phyloP scores from a whole-genome alignment of 2,113 vertebrate species.

The Cyprinus carpio region DNA sequence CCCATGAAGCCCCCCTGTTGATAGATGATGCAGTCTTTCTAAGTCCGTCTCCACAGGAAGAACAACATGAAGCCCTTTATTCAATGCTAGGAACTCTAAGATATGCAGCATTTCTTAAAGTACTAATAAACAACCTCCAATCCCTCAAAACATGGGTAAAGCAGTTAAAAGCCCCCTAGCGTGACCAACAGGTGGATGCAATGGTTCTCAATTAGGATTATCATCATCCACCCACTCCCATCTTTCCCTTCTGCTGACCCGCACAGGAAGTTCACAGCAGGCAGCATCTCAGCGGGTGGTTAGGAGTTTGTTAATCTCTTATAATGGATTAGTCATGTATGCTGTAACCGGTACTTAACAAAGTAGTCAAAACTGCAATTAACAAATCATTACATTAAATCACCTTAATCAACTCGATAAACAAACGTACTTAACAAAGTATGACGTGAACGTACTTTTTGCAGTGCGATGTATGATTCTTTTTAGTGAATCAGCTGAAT shows the following conservation, averaged over 20 bases:
- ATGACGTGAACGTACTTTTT: neutral
- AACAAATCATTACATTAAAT: too few relatives aligned
- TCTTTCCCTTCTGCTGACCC: constrained; percentile 1
- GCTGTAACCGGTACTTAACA: neutral
- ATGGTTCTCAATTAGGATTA: constrained; percentile 46
- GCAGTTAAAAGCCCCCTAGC: neutral
- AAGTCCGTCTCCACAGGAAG: constrained; percentile 7
- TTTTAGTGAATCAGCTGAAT: neutral
- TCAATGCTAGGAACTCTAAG: neutral
- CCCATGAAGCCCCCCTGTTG: constrained; percentile 17
- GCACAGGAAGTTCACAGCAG: neutral
- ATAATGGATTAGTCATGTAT: neutral
- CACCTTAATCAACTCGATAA: too few relatives aligned
- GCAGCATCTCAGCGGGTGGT: neutral
- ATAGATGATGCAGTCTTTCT: constrained; percentile 9
- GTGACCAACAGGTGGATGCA: constrained; percentile 44
- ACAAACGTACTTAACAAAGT: neutral
- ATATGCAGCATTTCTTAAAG: neutral
- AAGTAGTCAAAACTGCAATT: too few relatives aligned
- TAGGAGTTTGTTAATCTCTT: constrained; percentile 6
- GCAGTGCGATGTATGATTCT: neutral
- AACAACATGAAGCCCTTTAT: neutral
- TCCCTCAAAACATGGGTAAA: neutral
- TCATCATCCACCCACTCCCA: constrained; percentile 37
- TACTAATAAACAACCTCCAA: neutral